Conservation (phyloP, 2,113 vertebrate genomes). For the Prinia subflava region DNA sequence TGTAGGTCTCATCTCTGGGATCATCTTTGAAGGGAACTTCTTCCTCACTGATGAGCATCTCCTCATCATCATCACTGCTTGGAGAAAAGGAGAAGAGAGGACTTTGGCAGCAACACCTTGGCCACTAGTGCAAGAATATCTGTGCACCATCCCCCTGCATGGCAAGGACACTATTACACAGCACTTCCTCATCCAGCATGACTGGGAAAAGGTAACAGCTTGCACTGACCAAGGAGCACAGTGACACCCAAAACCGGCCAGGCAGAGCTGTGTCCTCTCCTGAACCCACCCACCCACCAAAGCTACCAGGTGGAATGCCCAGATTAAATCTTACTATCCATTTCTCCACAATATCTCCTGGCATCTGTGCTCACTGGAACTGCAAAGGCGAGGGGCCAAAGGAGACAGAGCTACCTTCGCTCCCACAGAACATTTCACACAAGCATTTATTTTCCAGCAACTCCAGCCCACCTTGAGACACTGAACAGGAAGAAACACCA, state of each 20-base stretch:
- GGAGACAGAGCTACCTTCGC: background rate
- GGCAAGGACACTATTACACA: background rate
- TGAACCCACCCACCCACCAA: background rate
- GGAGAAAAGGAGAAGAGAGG: background rate
- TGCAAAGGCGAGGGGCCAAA: background rate
- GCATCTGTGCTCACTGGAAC: background rate
- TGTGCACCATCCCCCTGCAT: background rate
- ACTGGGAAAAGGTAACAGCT: background rate
- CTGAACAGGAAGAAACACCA: background rate
- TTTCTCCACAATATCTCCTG: background rate
- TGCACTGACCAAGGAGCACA: background rate
- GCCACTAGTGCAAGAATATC: background rate
- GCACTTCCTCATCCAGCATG: background rate
- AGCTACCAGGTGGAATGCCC: background rate
- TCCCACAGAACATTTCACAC: background rate
- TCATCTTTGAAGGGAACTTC: constrained; percentile 86
- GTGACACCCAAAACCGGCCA: background rate
- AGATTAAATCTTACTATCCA: background rate
- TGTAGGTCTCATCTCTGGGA: constrained; percentile 82
- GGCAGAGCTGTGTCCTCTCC: background rate
- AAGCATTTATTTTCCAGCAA: background rate
- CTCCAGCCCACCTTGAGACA: background rate
- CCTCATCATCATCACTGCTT: constrained; percentile 76
- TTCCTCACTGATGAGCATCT: constrained; percentile 82
- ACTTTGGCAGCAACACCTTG: constrained; percentile 2